These are phyloP conservation scores for Grammomys dolichurus DNA, from an alignment of 2,113 vertebrate species.

Conservation along the genomic window DNA sequence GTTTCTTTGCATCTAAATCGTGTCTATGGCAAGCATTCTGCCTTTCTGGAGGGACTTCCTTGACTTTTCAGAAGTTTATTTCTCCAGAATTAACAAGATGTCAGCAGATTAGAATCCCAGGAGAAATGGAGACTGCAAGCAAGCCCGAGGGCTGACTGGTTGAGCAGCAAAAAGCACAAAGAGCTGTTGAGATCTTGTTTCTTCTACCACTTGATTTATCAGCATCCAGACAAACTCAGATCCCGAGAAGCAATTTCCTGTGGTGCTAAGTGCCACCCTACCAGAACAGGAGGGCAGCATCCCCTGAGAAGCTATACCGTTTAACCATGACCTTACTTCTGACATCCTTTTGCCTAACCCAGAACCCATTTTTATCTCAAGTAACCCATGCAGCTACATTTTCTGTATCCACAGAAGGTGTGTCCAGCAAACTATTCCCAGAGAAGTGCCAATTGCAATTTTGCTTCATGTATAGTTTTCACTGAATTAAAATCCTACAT, in stretches of 20 bases:
- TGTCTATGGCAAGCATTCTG: not conserved
- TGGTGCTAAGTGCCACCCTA: not conserved
- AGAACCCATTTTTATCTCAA: not conserved
- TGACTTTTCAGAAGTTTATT: constrained; percentile 35
- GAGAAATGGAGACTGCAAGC: not conserved
- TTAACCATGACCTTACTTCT: not conserved
- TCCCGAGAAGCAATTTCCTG: not conserved
- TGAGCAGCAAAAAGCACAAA: constrained; percentile 9
- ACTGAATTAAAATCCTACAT: not conserved
- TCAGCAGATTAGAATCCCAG: constrained; percentile 24
- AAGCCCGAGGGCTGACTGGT: not conserved
- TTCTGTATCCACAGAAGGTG: not conserved
- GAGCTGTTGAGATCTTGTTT: constrained; percentile 25
- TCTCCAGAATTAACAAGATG: constrained; percentile 53
- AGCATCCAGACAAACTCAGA: not conserved
- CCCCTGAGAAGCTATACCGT: not conserved
- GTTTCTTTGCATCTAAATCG: not conserved
- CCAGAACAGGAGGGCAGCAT: not conserved
- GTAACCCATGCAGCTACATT: not conserved
- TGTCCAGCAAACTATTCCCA: not conserved
- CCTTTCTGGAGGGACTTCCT: not conserved
- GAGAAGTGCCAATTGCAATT: not conserved
- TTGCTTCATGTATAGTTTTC: not conserved
- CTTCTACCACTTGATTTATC: not conserved
- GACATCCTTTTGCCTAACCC: not conserved